Base-by-base conservation (phyloP, 2,888 invertebrate species). In the Oscheius onirici region DNA sequence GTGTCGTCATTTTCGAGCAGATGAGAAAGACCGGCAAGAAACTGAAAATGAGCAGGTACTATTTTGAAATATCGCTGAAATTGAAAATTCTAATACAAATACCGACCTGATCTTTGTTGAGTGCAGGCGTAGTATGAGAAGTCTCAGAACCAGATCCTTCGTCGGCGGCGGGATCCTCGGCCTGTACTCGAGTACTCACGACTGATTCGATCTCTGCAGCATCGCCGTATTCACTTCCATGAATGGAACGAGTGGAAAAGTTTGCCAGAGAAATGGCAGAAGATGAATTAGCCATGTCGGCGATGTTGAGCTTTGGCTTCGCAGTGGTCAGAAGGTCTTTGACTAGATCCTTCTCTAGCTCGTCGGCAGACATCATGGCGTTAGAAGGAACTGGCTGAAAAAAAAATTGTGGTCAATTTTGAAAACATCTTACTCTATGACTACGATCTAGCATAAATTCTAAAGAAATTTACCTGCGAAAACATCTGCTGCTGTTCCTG, bases 1-100 rank as follows among this genome's bases (percentile, higher is more conserved):
- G 74, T 74, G 55, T 82, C 82, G 51, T 82, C 82, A n/a, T 66
- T 75, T 46, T 76, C 75, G 49, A 82, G 72, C 13, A 82, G 73
- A 24, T 79, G 77, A 11, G 60, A 49, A 20, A 82, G 55, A 2
- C 79, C 78, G 8, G 69, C 44, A 34, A 73, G n/a, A 44, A 82
- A 70, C 70, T 70, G 26, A 63, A 70, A 61, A 24, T 20, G 20
- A 41, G n/a, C 13, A 46, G 13, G 3, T 17, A 8, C 3, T 46
- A 17, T 46, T 46, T 46, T 46, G n/a, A 3, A 13, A 13, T 13
- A 34, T 34, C 5, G 8, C 34, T 3, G 34, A 6, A 34, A 34
- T 34, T 8, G 8, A 34, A 34, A 6, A 49, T 49, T 49, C 20
- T 11, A 20, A 49, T 20, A n/a, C 49, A 49, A 49, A 49, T 6